A percentile compares a stretch with the other conserved stretches of the same genome.
Conservation (phyloP, 2,888 invertebrate species). For the Tenthredo scrophulariae region DNA sequence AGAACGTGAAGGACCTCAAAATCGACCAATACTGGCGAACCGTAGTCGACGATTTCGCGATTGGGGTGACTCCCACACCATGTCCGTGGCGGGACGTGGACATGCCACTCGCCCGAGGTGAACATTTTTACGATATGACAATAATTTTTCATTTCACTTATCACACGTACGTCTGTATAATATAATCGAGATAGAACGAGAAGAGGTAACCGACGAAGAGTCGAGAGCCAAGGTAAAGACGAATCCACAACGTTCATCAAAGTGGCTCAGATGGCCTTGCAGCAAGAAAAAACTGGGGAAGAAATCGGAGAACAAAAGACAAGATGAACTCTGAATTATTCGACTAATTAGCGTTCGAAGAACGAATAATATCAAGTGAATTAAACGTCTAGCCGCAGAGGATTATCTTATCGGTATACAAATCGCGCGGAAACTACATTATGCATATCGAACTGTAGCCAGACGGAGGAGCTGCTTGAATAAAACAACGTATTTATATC, state of each 20-base stretch:
- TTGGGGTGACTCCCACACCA: neutral
- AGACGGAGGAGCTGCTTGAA: neutral
- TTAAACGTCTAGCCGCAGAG: neutral
- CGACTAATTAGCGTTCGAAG: neutral
- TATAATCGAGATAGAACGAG: neutral
- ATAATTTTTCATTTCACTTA: neutral
- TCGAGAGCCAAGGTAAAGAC: neutral
- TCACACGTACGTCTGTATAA: neutral
- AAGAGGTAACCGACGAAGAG: slow-evolving; percentile 10
- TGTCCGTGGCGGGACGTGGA: slow-evolving; percentile 16
- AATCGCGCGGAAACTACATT: neutral
- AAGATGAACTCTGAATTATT: neutral
- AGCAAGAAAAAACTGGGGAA: neutral
- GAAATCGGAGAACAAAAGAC: neutral
- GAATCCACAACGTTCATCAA: neutral
- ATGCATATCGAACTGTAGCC: neutral
- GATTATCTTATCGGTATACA: neutral
- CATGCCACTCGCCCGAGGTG: neutral
- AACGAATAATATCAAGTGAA: neutral
- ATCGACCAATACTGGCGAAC: slow-evolving; percentile 7
- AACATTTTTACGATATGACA: neutral
- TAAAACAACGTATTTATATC: neutral
- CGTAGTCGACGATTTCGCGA: neutral
- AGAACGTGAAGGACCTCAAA: neutral
- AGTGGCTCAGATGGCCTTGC: slow-evolving; percentile 21